These are phyloP conservation scores for Iselma pallidipennis DNA, from an alignment of 2,888 invertebrate genomes.

Conservation along the genomic window DNA sequence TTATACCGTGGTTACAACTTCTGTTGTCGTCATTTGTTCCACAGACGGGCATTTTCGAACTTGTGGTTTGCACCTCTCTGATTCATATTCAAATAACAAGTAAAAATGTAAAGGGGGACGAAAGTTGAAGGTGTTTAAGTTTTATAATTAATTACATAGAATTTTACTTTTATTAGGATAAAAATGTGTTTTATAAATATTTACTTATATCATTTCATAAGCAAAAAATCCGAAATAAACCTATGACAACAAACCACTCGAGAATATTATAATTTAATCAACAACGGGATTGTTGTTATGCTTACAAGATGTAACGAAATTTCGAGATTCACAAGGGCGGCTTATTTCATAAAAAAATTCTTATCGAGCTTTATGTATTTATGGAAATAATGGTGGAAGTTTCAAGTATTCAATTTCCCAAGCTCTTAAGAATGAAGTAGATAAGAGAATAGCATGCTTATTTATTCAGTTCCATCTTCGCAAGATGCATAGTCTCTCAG, in stretches of 20 bases:
- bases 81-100: neutral
- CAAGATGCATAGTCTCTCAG: constrained; percentile 45
- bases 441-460: constrained; percentile 46
- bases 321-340: neutral
- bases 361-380: constrained; percentile 18
- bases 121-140: too few relatives aligned
- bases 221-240: neutral
- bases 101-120: neutral
- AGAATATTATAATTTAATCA: neutral
- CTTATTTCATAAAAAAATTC: neutral
- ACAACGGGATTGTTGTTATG: neutral
- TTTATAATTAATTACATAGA: too few relatives aligned
- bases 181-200: neutral
- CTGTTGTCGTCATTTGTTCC: neutral
- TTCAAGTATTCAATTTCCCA: constrained; percentile 24
- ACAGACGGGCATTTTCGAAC: neutral
- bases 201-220: too few relatives aligned
- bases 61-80: neutral
- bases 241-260: neutral
- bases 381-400: constrained; percentile 24
- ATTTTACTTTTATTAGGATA: too few relatives aligned
- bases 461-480: constrained; percentile 44
- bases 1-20: neutral
- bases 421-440: constrained; percentile 32
- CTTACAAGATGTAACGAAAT: neutral